Evolutionary conservation across 2,113 vertebrate genomes (phyloP), one percentile per base, ranked within the genome.

Genomic region (Toxotes chatareus): DNA sequence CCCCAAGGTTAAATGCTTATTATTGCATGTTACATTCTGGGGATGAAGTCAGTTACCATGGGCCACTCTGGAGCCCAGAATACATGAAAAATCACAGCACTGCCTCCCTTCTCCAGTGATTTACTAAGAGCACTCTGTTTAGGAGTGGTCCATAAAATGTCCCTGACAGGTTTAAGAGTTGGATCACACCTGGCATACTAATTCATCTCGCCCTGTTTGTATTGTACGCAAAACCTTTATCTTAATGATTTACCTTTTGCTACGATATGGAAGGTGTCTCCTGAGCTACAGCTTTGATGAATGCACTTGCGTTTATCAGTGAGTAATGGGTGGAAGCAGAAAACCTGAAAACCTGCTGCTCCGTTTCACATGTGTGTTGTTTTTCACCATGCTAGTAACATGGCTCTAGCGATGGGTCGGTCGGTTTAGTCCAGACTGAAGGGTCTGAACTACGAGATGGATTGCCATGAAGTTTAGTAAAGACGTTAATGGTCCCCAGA

Each of bases 91-190:
- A 42, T 55, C 59, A 60, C 71, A 73, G 19, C 42, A 6, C 23
- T 40, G 46, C 59, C 23, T 74, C 19, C 36, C n/a, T 21, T 71
- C 42, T 70, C n/a, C n/a, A 40, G 16, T 75, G 79, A 78, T 85
- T 79, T 85, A 83, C 63, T n/a, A 4, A 0, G 6, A 70, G 70
- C n/a, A 8, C 71, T 83, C 31, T 49, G 0, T 73, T 38, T 19
- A n/a, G 47, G 31, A 83, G 67, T 31, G 46, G 12, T 68, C 32
- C 59, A 79, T 79, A 82, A 87, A 88, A 61, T 55, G 36, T 62
- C 23, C 32, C 53, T 31, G 79, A 60, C 68, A 46, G 47, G 19
- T 83, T 91, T 73, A 79, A 69, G 66, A 62, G 53, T 73, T 61
- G 38, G 19, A 34, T 85, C 62, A 21, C 46, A 85, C 62, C 53